Evolutionary conservation across 2,113 vertebrate species (phyloP).

Genomic region (Nematolebias whitei): DNA sequence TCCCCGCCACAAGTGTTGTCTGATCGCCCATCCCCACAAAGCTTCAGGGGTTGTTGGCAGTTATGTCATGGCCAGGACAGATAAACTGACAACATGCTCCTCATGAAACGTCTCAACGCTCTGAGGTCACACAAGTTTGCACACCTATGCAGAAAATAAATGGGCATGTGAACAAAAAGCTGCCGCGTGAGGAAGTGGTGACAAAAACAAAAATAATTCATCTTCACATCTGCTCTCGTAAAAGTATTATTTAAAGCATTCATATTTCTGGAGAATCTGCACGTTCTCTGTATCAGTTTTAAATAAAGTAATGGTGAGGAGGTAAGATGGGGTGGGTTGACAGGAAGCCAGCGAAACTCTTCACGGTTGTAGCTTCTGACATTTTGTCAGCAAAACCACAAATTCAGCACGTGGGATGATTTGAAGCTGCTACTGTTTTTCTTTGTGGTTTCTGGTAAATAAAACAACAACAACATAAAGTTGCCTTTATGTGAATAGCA

Average conservation of each 20-base stretch:
- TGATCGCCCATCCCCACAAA: background rate
- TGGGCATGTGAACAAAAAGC: background rate
- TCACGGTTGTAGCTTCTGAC: constrained; percentile 1
- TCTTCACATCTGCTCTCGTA: background rate
- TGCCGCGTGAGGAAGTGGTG: constrained; percentile 24
- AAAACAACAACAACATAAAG: background rate
- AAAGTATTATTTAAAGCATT: no score
- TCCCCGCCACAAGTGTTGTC: background rate
- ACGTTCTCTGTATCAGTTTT: background rate
- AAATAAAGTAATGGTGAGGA: constrained; percentile 4
- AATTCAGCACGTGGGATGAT: constrained; percentile 12
- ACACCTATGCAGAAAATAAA: constrained; percentile 1
- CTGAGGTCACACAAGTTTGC: background rate
- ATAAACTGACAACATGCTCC: constrained; percentile 1
- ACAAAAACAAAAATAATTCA: constrained; percentile 1
- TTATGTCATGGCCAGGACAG: background rate
- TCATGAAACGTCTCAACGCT: background rate
- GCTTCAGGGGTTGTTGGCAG: background rate
- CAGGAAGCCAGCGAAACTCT: constrained; percentile 35
- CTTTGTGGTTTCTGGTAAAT: background rate
- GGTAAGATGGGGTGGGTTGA: constrained; percentile 36
- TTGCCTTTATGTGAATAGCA: background rate
- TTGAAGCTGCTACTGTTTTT: background rate
- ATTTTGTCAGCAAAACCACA: constrained; percentile 25
- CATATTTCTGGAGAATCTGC: background rate